Base-by-base conservation (phyloP, 2,888 invertebrate genomes). In the Yponomeuta plumbellus region DNA sequence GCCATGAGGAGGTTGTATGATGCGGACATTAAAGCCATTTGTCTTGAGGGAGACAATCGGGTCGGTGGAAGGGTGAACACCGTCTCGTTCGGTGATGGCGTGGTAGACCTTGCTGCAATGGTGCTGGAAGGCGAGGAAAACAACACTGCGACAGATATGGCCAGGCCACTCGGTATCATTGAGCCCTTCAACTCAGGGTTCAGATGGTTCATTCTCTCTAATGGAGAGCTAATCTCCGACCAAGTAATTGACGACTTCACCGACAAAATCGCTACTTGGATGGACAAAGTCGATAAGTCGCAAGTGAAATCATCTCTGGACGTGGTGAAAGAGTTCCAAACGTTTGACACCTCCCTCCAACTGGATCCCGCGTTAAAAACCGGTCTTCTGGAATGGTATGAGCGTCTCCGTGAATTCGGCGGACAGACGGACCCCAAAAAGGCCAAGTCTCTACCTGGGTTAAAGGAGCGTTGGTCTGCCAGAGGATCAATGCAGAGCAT, bases 61-160 rank as follows among this genome's bases (percentile, higher is more conserved):
- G 78, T 92, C 59, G 93, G 93, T 2, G 93, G 93, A 1, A 81
- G 93, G 26, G 77, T 93, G 13, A 71, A 85, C 68, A 82, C 85
- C 0, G 73, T 83, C 23, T 77, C 80, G 0, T 87, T 85, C 69
- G 86, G 80, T 20, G 88, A 92, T 1, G 90, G 85, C 71, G 80
- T 92, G 1, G 81, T 94, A 3, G 94, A 94, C 73, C 71, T 94
- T 66, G 94, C 94, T 11, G 94, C 94, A 21, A 94, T 94, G 72
- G 94, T 94, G 94, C 92, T 65, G 17, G 65, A 57, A 57, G 65
- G 57, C 26, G 17, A 57, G 6, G 8, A 13, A 21, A 17, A 22
- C 2, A 65, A 65, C 65, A 57, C 58, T n/a, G 11, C 58, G 22
- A 10, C 21, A 5, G 57, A 65, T 6, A 6, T 65, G 56, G 65